phyloP scores from a whole-genome alignment of 2,888 invertebrate species.

The Drosophila yooni region DNA sequence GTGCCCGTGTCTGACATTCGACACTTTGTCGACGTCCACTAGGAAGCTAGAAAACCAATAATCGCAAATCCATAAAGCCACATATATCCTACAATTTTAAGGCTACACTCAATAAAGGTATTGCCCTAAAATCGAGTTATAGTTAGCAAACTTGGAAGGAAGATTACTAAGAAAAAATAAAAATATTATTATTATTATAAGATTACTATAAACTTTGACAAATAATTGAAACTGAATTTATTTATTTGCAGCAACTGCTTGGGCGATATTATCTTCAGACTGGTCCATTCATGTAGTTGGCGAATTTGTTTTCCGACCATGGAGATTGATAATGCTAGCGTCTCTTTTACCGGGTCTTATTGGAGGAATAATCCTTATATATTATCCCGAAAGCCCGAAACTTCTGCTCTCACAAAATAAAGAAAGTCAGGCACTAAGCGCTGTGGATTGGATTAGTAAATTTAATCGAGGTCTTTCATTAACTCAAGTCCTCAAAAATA shows the following conservation, averaged over 20 bases:
- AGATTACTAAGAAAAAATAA: no score
- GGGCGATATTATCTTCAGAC: slow-evolving; percentile 74
- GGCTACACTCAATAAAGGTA: no score
- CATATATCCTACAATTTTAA: no score
- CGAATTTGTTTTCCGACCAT: slow-evolving; percentile 74
- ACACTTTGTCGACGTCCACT: no score
- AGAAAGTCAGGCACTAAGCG: slow-evolving; percentile 59
- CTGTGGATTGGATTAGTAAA: slow-evolving; percentile 76
- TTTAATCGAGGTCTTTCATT: slow-evolving; percentile 67
- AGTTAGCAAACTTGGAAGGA: no score
- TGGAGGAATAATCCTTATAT: slow-evolving; percentile 65
- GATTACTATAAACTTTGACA: not conserved
- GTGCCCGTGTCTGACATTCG: no score
- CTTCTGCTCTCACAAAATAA: slow-evolving; percentile 71
- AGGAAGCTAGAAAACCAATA: no score
- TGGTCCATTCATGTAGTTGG: slow-evolving; percentile 73
- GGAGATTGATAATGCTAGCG: slow-evolving; percentile 76
- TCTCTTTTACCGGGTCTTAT: slow-evolving; percentile 76
- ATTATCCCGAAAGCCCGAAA: slow-evolving; percentile 79
- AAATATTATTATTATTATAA: not conserved
- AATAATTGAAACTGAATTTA: not conserved
- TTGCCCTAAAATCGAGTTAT: no score
- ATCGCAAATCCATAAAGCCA: no score
- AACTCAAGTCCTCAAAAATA: slow-evolving; percentile 52
- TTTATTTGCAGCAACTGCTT: slow-evolving; percentile 64